Evolutionary conservation across 2,797 vertebrate species (phyloP).

Genomic region (Anguilla anguilla): DNA sequence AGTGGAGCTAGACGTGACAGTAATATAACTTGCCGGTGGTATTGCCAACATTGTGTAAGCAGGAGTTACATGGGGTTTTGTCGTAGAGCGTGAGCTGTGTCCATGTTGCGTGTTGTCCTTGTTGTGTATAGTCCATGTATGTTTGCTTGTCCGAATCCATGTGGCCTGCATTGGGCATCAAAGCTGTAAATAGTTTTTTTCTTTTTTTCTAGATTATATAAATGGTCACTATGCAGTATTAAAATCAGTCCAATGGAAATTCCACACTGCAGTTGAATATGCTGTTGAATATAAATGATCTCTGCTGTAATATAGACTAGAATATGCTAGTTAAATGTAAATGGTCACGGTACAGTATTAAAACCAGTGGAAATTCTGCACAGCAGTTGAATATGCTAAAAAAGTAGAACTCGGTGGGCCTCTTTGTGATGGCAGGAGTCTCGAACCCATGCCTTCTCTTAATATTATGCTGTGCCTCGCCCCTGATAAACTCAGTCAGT

Average conservation of each 20-base stretch:
- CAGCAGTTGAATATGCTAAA: no score
- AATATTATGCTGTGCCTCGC: neutral
- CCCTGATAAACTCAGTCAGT: neutral
- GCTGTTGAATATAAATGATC: no score
- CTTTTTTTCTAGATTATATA: neutral
- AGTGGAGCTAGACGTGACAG: neutral
- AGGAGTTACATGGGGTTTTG: neutral
- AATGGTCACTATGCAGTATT: no score
- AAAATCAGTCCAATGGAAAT: no score
- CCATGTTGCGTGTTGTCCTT: neutral
- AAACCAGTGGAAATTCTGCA: no score
- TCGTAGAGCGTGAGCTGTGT: neutral
- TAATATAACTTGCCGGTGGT: neutral
- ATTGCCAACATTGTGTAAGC: neutral
- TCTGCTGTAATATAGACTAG: no score
- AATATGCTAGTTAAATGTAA: neutral
- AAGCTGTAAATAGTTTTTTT: neutral
- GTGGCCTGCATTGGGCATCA: neutral
- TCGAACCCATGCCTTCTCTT: neutral
- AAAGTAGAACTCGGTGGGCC: no score
- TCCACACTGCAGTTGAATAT: no score
- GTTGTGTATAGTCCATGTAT: neutral
- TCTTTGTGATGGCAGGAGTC: neutral
- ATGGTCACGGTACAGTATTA: neutral
- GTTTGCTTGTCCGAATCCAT: neutral